A percentile compares a stretch with the other conserved stretches of the same genome.
Conservation (phyloP, 1,140 invertebrate species). For the Homalodisca vitripennis region DNA sequence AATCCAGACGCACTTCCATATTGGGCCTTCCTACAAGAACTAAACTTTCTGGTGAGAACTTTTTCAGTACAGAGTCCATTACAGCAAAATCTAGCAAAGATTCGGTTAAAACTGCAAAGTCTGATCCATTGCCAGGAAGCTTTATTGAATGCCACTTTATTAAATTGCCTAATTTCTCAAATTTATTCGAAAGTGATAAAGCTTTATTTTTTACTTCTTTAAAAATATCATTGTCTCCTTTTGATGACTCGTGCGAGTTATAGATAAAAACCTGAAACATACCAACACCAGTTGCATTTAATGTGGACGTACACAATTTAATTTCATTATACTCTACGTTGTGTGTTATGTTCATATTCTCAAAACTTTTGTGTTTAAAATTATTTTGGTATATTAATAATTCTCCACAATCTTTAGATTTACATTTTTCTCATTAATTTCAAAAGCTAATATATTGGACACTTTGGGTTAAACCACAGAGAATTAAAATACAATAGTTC, state of each 20-base stretch:
- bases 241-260: constrained; percentile 57
- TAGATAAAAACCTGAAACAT: constrained; percentile 60
- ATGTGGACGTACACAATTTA: too few species aligned
- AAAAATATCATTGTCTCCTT: constrained; percentile 65
- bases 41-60: constrained; percentile 67
- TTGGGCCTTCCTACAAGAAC: constrained; percentile 63
- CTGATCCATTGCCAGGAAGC: constrained; percentile 50
- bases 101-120: constrained; percentile 45
- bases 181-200: constrained; percentile 61
- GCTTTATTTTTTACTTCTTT: constrained; percentile 62
- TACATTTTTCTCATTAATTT: too few species aligned
- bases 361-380: too few species aligned
- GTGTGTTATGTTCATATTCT: too few species aligned
- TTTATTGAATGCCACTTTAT: constrained; percentile 70
- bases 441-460: too few species aligned
- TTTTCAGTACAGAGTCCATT: constrained; percentile 67
- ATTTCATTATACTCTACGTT: too few species aligned
- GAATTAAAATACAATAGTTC: too few species aligned
- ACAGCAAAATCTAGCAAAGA: constrained; percentile 62
- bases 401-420: too few species aligned
- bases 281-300: too few species aligned
- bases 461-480: too few species aligned
- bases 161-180: constrained; percentile 64
- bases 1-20: constrained; percentile 72
- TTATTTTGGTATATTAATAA: too few species aligned